A percentile compares a stretch with the other conserved stretches of the same genome.
phyloP scores from a whole-genome alignment of 2,113 vertebrate species.

The Anguilla rostrata region DNA sequence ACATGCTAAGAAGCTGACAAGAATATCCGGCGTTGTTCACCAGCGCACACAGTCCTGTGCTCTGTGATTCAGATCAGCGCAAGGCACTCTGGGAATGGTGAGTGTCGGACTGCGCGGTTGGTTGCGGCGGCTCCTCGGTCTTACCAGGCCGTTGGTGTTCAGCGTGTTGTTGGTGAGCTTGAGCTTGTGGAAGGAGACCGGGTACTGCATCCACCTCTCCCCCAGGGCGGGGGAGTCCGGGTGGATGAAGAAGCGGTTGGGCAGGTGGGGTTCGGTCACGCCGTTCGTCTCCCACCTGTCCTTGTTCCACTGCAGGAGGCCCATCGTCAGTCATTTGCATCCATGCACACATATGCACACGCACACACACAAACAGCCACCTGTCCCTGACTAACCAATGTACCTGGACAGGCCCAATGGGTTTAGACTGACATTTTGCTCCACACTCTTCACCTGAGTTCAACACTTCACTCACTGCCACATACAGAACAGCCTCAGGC shows the following conservation, averaged over 20 bases:
- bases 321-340: background rate
- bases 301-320: constrained; percentile 42
- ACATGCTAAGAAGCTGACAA: background rate
- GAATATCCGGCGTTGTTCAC: background rate
- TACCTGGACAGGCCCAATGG: too few relatives aligned
- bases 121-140: background rate
- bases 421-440: background rate
- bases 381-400: background rate
- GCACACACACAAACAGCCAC: background rate
- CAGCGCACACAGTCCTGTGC: background rate
- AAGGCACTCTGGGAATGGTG: background rate
- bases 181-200: constrained; percentile 58
- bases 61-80: background rate
- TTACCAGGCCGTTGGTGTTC: constrained; percentile 50
- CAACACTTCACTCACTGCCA: background rate
- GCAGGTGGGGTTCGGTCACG: constrained; percentile 43
- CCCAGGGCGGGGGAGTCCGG: constrained; percentile 52
- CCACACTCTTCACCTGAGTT: background rate
- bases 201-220: constrained; percentile 57
- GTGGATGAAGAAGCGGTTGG: constrained; percentile 56
- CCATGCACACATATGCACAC: background rate
- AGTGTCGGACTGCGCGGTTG: background rate
- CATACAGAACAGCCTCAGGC: background rate
- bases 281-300: constrained; percentile 51
- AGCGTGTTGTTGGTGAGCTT: constrained; percentile 60